Evolutionary conservation across 2,888 invertebrate genomes (phyloP), one percentile per base, ranked within the genome.

Genomic region (Hypena proboscidalis): DNA sequence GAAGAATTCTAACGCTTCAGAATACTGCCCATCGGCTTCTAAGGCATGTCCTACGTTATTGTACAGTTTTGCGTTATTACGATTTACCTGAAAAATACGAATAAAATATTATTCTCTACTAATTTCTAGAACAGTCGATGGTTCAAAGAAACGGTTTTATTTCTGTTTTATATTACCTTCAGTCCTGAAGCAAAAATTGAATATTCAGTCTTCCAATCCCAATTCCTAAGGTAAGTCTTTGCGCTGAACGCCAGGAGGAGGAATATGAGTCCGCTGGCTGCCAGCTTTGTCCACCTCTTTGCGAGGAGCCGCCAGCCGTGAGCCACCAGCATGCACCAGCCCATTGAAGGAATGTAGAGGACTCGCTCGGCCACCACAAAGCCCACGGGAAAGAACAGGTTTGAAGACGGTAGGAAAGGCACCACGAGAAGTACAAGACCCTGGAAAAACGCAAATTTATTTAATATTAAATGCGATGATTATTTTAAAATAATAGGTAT

Each of bases 31-130:
- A 10, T 93, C 93, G 7, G 93, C 95, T 90, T 99, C 98, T 61
- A 99, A 89, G 0, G 98, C 98, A 84, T 99, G 98, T 0, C 98
- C 99, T 1, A 99, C 98, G 84, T 99, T 99, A 87, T 99, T 99
- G 89, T 97, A 99, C 13, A 99, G 92, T 83, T 99, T 99, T 13
- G 99, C 99, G 87, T 99, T 99, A 57, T 95, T 93, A 62, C 95
- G 95, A 78, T 97, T 98, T 30, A 97, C 93, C 87, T 92, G 84
- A 96, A 92, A 9, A 94, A 31, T 2, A 14, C 5, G n/a, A n/a
- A n/a, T n/a, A 10, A n/a, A 35, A 26, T 25, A 6, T 11, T 2
- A 19, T 35, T 4, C 15, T 7, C 4, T 8, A 31, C 0, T 0
- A 2, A 7, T n/a, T 20, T 19, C 14, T n/a, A n/a, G n/a, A n/a